A percentile compares a stretch with the other conserved stretches of the same genome.
These are phyloP conservation scores for Dicyrtoma fusca DNA, from an alignment of 2,888 invertebrate species.

Conservation along the genomic window DNA sequence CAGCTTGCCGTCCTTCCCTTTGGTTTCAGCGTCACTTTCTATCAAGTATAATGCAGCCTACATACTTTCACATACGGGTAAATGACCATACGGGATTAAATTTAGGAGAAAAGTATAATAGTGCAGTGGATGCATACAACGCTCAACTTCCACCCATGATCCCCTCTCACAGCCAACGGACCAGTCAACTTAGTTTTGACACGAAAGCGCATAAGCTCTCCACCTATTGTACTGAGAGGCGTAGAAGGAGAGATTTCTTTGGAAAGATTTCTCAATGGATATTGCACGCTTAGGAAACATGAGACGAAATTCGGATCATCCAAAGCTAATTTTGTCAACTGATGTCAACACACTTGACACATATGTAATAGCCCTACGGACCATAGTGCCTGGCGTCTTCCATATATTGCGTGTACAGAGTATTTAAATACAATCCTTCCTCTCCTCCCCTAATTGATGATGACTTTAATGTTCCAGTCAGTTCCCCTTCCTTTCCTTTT, in stretches of 20 bases:
- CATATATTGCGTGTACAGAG: background rate
- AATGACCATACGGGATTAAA: no score
- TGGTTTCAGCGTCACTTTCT: background rate
- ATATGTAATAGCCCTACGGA: background rate
- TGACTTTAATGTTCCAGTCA: no score
- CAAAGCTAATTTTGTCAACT: no score
- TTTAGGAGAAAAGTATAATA: no score
- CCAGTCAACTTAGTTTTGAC: no score
- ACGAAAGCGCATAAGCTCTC: no score
- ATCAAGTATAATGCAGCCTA: background rate
- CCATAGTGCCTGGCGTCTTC: background rate
- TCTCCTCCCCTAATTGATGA: background rate
- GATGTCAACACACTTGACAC: background rate
- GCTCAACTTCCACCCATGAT: no score
- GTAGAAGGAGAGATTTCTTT: background rate
- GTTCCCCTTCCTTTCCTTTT: background rate
- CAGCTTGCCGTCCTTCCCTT: no score
- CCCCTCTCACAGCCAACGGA: no score
- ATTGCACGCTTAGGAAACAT: background rate
- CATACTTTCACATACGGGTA: no score
- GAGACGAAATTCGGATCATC: background rate
- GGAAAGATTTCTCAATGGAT: background rate
- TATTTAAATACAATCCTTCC: background rate
- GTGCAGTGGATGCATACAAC: no score
- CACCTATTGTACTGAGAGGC: no score